Conservation (phyloP, 2,888 invertebrate genomes). For the Ryuthela nishihirai region DNA sequence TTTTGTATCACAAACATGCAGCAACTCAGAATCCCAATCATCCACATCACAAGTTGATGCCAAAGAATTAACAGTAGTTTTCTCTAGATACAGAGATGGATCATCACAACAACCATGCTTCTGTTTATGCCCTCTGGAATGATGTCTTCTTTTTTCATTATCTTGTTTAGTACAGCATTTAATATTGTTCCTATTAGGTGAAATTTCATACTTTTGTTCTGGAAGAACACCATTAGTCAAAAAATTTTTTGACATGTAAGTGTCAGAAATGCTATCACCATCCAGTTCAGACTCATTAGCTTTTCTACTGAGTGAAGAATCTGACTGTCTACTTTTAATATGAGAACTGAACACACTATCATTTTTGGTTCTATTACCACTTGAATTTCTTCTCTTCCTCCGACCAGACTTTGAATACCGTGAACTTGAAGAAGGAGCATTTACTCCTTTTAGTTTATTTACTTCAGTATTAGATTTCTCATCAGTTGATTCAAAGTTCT, state of each 20-base stretch:
- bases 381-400: neutral
- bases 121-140: too few relatives aligned
- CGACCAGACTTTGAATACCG: neutral
- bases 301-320: neutral
- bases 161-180: neutral
- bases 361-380: neutral
- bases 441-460: neutral
- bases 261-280: too few relatives aligned
- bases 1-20: neutral
- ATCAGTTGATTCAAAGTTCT: neutral
- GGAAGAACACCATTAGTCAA: neutral
- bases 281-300: too few relatives aligned
- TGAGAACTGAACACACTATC: neutral
- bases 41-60: too few relatives aligned
- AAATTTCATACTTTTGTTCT: neutral
- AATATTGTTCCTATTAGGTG: neutral
- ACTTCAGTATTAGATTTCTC: neutral
- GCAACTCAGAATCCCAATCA: constrained; percentile 1
- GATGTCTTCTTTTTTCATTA: neutral
- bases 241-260: neutral
- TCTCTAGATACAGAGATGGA: too few relatives aligned
- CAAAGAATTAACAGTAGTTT: neutral
- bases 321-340: neutral
- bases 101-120: too few relatives aligned
- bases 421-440: neutral